phyloP scores from a whole-genome alignment of 2,113 vertebrate genomes.

The Trichechus manatus region DNA sequence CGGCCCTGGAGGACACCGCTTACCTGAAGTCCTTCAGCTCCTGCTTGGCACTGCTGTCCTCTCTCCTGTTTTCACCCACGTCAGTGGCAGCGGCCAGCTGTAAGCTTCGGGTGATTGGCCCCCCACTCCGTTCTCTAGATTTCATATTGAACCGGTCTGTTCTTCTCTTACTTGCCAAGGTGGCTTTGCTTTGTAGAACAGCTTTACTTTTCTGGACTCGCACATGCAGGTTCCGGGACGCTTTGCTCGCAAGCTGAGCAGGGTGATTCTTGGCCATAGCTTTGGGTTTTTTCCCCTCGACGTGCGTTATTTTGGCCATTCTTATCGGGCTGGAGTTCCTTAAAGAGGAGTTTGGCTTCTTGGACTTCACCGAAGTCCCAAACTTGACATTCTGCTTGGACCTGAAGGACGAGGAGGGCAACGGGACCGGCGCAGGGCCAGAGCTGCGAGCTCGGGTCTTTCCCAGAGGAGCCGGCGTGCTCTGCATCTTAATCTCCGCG shows the following conservation, averaged over 20 bases:
- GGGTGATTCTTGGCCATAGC: conserved; percentile 83
- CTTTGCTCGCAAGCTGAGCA: conserved; percentile 89
- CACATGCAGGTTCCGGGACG: conserved; percentile 89
- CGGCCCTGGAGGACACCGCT: conserved; percentile 75
- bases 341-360: conserved; percentile 88
- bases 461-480: conserved; percentile 91
- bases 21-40: conserved; percentile 93
- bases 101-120: conserved; percentile 89
- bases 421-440: conserved; percentile 83
- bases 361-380: conserved; percentile 82
- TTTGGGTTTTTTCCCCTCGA: conserved; percentile 89
- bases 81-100: conserved; percentile 89
- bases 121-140: conserved; percentile 89
- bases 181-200: conserved; percentile 88
- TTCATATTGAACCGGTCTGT: conserved; percentile 88
- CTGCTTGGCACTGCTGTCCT: conserved; percentile 89
- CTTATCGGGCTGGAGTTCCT: conserved; percentile 91
- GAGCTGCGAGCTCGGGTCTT: conserved; percentile 92
- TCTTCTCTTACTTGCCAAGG: conserved; percentile 88
- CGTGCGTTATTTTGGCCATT: conserved; percentile 88
- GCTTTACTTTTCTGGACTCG: conserved; percentile 91
- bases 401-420: conserved; percentile 86
- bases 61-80: conserved; percentile 88
- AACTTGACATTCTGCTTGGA: conserved; percentile 89
- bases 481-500: conserved; percentile 91